phyloP scores from a whole-genome alignment of 2,888 invertebrate genomes.

The Hirtodrosophila cameraria region DNA sequence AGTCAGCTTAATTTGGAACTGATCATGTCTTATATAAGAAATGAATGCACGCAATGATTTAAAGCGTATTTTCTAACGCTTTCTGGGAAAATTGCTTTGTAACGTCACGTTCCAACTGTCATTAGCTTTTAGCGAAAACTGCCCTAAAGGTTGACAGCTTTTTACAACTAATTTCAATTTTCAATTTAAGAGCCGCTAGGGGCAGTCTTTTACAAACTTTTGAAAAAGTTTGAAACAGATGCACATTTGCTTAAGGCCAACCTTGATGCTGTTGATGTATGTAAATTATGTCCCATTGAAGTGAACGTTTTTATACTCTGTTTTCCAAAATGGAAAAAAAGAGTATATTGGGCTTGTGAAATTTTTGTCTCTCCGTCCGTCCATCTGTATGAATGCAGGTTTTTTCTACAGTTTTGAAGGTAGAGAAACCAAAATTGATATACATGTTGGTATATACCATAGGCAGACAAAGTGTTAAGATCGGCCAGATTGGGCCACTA shows the following conservation, averaged over 20 bases:
- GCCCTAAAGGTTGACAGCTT: constrained; percentile 33
- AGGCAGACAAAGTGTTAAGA: too few species aligned
- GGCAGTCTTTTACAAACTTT: not conserved
- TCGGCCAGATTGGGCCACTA: too few species aligned
- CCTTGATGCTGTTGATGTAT: too few species aligned
- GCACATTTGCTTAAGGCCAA: not conserved
- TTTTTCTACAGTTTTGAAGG: too few species aligned
- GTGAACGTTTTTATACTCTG: too few species aligned
- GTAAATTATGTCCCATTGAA: too few species aligned
- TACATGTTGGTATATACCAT: too few species aligned
- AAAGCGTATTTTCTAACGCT: constrained; percentile 6
- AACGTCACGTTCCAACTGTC: constrained; percentile 58
- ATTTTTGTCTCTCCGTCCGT: too few species aligned
- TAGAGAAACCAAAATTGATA: too few species aligned
- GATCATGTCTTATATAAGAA: constrained; percentile 36
- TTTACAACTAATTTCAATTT: constrained; percentile 15
- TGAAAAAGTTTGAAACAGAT: not conserved
- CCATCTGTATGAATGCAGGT: too few species aligned
- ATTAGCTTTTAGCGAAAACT: constrained; percentile 8
- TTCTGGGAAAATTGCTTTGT: constrained; percentile 49
- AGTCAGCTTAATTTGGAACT: constrained; percentile 20
- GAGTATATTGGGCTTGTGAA: too few species aligned
- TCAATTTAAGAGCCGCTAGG: not conserved
- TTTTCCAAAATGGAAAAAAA: too few species aligned
- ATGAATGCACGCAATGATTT: constrained; percentile 33